phyloP scores from a whole-genome alignment of 2,888 invertebrate genomes.

The Abrostola triplasia region DNA sequence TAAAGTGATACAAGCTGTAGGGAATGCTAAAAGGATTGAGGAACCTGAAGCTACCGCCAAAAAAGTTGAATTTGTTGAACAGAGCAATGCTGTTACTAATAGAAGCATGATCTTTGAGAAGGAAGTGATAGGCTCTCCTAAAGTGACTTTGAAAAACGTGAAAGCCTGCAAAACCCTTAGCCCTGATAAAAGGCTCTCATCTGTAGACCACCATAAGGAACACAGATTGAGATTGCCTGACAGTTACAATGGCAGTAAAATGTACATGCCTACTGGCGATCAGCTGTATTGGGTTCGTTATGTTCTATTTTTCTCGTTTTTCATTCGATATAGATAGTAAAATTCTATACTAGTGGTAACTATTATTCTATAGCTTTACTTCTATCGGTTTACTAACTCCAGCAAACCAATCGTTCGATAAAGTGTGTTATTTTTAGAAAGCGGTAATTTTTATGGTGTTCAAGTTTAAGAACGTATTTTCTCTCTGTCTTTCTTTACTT shows the following conservation, averaged over 20 bases:
- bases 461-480: too few species aligned
- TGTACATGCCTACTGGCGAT: conserved; percentile 81
- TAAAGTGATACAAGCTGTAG: conserved; percentile 60
- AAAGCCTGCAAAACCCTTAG: conserved; percentile 23
- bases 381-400: too few species aligned
- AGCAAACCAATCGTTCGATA: too few species aligned
- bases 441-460: too few species aligned
- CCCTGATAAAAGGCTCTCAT: conserved; percentile 59
- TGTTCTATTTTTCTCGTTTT: conserved; percentile 46
- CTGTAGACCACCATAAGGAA: conserved; percentile 68
- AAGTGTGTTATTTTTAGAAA: too few species aligned
- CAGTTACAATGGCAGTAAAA: conserved; percentile 76
- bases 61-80: conserved; percentile 50
- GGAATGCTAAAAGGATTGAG: conserved; percentile 19
- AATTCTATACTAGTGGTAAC: too few species aligned
- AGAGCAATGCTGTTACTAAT: conserved; percentile 57
- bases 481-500: neutral
- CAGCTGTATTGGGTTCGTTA: conserved; percentile 82
- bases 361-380: too few species aligned
- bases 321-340: too few species aligned
- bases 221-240: conserved; percentile 68
- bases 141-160: conserved; percentile 53
- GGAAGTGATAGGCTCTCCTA: conserved; percentile 61
- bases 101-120: conserved; percentile 62
- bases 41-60: conserved; percentile 30